These are phyloP conservation scores for Melanostoma scalare DNA, from an alignment of 2,888 invertebrate species.

Conservation along the genomic window DNA sequence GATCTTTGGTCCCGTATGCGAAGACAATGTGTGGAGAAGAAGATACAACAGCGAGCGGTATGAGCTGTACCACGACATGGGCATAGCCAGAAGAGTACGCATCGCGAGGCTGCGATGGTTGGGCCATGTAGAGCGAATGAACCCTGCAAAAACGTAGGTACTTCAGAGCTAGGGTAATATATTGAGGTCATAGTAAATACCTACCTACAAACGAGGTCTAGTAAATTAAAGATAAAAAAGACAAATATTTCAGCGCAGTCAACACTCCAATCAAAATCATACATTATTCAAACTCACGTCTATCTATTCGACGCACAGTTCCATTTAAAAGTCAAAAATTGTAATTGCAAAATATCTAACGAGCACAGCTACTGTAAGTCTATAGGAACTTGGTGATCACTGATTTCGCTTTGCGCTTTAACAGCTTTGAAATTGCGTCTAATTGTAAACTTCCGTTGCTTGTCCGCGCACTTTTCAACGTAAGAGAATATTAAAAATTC, in stretches of 20 bases:
- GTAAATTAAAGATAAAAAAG: neutral
- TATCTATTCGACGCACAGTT: constrained; percentile 16
- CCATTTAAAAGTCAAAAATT: constrained; percentile 38
- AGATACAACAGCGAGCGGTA: no score
- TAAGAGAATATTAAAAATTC: constrained; percentile 47
- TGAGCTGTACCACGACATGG: no score
- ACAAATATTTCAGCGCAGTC: neutral
- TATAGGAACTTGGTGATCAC: constrained; percentile 6
- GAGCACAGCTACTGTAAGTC: neutral
- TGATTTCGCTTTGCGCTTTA: constrained; percentile 38
- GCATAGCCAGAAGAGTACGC: no score
- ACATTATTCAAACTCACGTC: constrained; percentile 37
- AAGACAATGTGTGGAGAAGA: no score
- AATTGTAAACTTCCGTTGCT: constrained; percentile 55
- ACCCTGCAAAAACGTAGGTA: no score
- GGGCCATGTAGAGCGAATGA: no score
- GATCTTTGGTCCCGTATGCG: no score
- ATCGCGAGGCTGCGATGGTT: no score
- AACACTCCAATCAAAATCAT: neutral
- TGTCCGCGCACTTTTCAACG: neutral
- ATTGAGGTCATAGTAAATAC: no score
- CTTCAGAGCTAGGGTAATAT: no score
- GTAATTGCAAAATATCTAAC: constrained; percentile 42
- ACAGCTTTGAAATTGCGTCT: constrained; percentile 41
- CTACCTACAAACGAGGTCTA: constrained; percentile 1